Percentiles rank a stretch among this genome's conserved stretches.
These are phyloP conservation scores for Drosophila nigricruria DNA, from an alignment of 2,888 invertebrate species.

Conservation along the genomic window DNA sequence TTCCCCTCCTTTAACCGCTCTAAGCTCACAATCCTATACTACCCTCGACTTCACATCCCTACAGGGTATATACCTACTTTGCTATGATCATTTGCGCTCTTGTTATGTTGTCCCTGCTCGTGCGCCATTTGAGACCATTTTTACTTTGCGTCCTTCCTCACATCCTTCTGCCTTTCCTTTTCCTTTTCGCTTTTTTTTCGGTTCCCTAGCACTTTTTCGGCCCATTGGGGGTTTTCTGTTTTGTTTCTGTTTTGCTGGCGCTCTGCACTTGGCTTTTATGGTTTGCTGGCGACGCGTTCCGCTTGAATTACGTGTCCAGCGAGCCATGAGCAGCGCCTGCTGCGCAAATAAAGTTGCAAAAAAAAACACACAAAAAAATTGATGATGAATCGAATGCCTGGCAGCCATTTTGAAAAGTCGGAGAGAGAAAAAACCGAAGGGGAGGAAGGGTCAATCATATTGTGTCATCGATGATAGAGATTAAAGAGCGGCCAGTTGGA, in stretches of 20 bases:
- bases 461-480: constrained; percentile 79
- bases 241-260: constrained; percentile 12
- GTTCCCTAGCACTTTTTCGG: constrained; percentile 2
- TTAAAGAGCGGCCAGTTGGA: background rate
- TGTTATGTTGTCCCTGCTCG: constrained; percentile 45
- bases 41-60: background rate
- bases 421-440: constrained; percentile 6
- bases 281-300: constrained; percentile 72
- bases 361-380: constrained; percentile 1
- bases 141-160: constrained; percentile 22
- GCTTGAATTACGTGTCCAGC: constrained; percentile 78
- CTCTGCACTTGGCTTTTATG: constrained; percentile 74
- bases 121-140: constrained; percentile 58
- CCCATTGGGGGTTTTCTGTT: constrained; percentile 7
- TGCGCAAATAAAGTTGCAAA: constrained; percentile 68
- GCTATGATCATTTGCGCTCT: constrained; percentile 40
- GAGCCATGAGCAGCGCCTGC: constrained; percentile 61
- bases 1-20: background rate
- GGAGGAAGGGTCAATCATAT: constrained; percentile 62
- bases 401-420: constrained; percentile 68
- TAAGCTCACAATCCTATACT: background rate
- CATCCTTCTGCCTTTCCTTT: background rate
- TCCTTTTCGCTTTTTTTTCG: constrained; percentile 3
- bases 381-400: constrained; percentile 1
- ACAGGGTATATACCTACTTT: background rate